Evolutionary conservation across 37 sponge, comb jelly and placozoan genomes (phyloP).

Genomic region (Axinella damicornis): DNA sequence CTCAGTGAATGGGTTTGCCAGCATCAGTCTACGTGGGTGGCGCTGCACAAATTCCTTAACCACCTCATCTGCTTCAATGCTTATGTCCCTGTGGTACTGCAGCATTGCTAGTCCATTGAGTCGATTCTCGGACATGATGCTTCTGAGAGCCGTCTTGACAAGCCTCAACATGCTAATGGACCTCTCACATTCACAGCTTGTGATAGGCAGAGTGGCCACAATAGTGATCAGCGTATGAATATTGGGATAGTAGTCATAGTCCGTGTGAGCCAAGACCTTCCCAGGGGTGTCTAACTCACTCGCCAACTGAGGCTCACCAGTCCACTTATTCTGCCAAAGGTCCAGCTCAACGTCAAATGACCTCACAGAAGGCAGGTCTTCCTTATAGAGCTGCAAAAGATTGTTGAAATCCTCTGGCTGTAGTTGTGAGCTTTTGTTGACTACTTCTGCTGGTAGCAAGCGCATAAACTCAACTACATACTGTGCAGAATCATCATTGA

Average conservation of each 20-base stretch:
- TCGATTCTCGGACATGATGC: constrained; percentile 48
- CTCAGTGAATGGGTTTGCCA: too few species aligned
- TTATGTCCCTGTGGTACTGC: too few species aligned
- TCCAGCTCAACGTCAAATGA: constrained; percentile 55
- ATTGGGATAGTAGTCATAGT: constrained; percentile 58
- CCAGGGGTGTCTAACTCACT: constrained; percentile 19
- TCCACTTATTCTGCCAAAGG: constrained; percentile 54
- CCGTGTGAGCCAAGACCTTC: constrained; percentile 43
- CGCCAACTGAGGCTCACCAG: constrained; percentile 2
- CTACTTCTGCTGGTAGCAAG: constrained; percentile 38
- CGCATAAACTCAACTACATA: constrained; percentile 50
- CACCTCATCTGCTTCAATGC: too few species aligned
- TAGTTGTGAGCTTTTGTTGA: neutral
- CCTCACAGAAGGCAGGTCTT: constrained; percentile 40
- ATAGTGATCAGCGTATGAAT: constrained; percentile 52
- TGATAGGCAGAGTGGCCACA: constrained; percentile 61
- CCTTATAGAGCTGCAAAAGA: constrained; percentile 33
- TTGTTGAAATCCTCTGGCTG: neutral
- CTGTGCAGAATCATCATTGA: constrained; percentile 25
- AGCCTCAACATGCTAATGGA: constrained; percentile 59
- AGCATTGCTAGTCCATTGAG: constrained; percentile 35
- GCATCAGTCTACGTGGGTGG: too few species aligned
- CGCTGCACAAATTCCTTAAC: too few species aligned
- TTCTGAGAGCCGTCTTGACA: constrained; percentile 40
- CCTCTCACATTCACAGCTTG: constrained; percentile 73